These are phyloP conservation scores for Eupleurogrammus muticus DNA, from an alignment of 2,797 vertebrate genomes.

Conservation along the genomic window DNA sequence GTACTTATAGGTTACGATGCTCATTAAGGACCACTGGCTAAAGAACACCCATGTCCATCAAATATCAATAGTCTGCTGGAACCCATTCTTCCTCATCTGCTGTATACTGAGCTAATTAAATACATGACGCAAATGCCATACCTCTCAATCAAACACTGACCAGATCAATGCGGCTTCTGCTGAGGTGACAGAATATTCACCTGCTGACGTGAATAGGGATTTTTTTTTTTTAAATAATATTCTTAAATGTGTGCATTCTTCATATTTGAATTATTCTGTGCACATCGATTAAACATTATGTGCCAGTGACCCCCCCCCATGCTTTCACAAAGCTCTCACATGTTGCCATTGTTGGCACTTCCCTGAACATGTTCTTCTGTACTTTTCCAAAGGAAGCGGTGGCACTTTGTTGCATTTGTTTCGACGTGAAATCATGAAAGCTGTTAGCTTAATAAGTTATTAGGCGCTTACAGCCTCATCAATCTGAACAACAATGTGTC, in stretches of 20 bases:
- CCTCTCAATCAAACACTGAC: conserved; percentile 26
- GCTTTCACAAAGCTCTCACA: conserved; percentile 1
- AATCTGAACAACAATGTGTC: conserved; percentile 23
- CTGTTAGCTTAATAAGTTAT: conserved; percentile 34
- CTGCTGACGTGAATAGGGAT: conserved; percentile 7
- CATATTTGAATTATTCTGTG: conserved; percentile 13
- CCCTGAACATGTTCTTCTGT: neutral
- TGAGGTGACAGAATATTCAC: conserved; percentile 20
- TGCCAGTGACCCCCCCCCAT: neutral
- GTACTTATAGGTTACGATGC: conserved; percentile 50
- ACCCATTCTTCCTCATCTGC: conserved; percentile 26
- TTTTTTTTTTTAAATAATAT: conserved; percentile 7
- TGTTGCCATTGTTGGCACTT: conserved; percentile 2
- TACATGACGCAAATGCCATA: conserved; percentile 49
- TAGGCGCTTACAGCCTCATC: conserved; percentile 32
- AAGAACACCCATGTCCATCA: conserved; percentile 52
- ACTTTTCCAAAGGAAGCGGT: conserved; percentile 15
- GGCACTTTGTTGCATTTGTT: conserved; percentile 2
- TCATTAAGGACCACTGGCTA: conserved; percentile 45
- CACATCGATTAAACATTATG: conserved; percentile 1
- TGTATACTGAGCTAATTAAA: conserved; percentile 45
- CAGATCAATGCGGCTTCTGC: conserved; percentile 15
- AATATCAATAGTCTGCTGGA: conserved; percentile 33
- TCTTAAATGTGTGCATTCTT: neutral
- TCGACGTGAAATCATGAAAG: conserved; percentile 35